A percentile compares a stretch with the other conserved stretches of the same genome.
These are phyloP conservation scores for Grammomys surdaster DNA, from an alignment of 2,113 vertebrate species.

Conservation along the genomic window DNA sequence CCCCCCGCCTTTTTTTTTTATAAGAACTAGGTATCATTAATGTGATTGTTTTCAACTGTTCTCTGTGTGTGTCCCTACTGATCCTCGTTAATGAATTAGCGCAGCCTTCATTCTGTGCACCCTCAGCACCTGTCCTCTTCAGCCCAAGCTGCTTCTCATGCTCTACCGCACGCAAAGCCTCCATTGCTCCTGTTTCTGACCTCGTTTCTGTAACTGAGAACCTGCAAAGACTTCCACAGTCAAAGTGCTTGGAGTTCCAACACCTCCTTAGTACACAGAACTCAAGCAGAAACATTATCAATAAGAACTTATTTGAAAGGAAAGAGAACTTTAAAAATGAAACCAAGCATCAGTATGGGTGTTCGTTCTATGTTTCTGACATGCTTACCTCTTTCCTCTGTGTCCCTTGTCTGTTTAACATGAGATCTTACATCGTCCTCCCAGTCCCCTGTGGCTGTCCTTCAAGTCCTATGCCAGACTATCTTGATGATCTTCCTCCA, in stretches of 20 bases:
- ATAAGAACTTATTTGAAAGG: not conserved
- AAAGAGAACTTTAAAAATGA: not conserved
- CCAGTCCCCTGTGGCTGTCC: too few species aligned
- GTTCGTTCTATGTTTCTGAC: not conserved
- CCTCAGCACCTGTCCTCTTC: not conserved
- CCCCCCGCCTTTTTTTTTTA: too few species aligned
- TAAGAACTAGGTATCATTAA: not conserved
- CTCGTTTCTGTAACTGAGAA: not conserved
- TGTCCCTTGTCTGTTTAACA: too few species aligned
- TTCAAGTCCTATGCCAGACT: not conserved
- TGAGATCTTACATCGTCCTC: not conserved
- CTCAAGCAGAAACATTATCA: not conserved
- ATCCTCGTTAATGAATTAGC: not conserved
- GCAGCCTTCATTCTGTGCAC: not conserved
- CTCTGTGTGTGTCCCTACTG: not conserved
- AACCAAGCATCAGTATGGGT: not conserved
- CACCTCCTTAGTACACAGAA: not conserved
- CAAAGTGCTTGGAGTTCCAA: not conserved
- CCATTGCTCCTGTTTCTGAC: not conserved
- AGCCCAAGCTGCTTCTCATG: not conserved
- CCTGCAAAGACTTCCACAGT: not conserved
- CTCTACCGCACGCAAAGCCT: not conserved
- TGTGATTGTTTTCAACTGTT: not conserved
- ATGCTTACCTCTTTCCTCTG: not conserved
- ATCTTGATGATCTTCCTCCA: not conserved